Conservation (phyloP, 2,797 vertebrate species). For the Bovichtus variegatus region DNA sequence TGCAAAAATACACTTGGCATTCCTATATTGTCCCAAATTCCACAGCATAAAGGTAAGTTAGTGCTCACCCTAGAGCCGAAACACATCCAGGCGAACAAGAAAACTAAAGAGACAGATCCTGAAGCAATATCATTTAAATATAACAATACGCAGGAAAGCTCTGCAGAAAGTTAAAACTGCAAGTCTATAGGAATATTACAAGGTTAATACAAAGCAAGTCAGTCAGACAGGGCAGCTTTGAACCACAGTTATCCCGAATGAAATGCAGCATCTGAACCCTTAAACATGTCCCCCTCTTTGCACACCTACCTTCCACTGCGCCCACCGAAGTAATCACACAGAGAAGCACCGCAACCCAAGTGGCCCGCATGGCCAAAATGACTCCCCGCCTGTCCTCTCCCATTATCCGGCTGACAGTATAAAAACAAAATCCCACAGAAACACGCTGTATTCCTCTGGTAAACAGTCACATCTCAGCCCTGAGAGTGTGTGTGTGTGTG, state of each 20-base stretch:
- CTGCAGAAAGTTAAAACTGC: slow-evolving; percentile 11
- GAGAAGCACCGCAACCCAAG: slow-evolving; percentile 69
- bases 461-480: slow-evolving; percentile 78
- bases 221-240: slow-evolving; percentile 15
- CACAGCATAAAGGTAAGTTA: neutral
- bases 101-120: slow-evolving; percentile 12
- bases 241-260: slow-evolving; percentile 2
- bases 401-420: slow-evolving; percentile 57
- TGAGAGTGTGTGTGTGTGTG: neutral
- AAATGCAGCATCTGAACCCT: slow-evolving; percentile 16
- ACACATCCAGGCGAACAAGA: neutral
- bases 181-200: neutral
- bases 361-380: slow-evolving; percentile 50
- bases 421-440: slow-evolving; percentile 64
- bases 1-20: neutral
- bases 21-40: neutral
- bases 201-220: neutral
- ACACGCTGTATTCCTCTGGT: slow-evolving; percentile 69
- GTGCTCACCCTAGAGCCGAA: neutral
- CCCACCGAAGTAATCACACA: slow-evolving; percentile 68
- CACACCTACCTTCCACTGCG: slow-evolving; percentile 82
- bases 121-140: neutral
- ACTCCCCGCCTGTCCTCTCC: slow-evolving; percentile 54
- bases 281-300: neutral
- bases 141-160: neutral